phyloP scores from a whole-genome alignment of 2,888 invertebrate genomes.

The Pollenia angustigena region DNA sequence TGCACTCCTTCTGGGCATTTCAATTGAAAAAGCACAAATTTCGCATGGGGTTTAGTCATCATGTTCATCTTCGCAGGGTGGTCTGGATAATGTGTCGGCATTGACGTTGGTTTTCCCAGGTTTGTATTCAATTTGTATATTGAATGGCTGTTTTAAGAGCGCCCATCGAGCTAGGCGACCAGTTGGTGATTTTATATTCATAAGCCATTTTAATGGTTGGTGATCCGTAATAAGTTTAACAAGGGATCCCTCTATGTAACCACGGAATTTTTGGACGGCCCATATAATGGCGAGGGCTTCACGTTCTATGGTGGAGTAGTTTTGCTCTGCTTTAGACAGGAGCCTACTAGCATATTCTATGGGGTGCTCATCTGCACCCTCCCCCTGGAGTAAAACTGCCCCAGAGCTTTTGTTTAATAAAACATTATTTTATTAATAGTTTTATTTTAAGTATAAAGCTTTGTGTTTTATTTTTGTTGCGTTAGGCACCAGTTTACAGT shows the following conservation, averaged over 20 bases:
- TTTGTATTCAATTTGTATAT: conserved; percentile 81
- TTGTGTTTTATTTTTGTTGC: too few relatives aligned
- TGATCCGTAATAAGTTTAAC: conserved; percentile 81
- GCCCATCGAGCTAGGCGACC: conserved; percentile 84
- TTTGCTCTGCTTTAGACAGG: conserved; percentile 77
- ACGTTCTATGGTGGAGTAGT: conserved; percentile 82
- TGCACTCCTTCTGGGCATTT: conserved; percentile 36
- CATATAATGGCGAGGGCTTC: conserved; percentile 79
- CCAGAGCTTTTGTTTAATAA: too few relatives aligned
- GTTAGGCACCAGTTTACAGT: too few relatives aligned
- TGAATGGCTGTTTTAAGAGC: conserved; percentile 80
- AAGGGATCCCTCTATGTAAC: conserved; percentile 81
- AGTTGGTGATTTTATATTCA: conserved; percentile 80
- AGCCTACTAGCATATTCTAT: too few relatives aligned
- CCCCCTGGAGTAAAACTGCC: conserved; percentile 57
- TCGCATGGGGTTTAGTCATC: not conserved
- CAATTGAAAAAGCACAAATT: conserved; percentile 36
- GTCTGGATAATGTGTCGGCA: too few relatives aligned
- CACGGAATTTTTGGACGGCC: conserved; percentile 75
- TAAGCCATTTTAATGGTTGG: conserved; percentile 76
- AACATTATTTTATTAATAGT: too few relatives aligned
- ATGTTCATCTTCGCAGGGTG: too few relatives aligned
- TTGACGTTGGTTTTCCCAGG: conserved; percentile 81
- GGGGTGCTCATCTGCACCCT: too few relatives aligned
- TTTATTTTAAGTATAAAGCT: too few relatives aligned